Conservation (phyloP, 2,797 vertebrate species). For the Linurgus olivaceus region DNA sequence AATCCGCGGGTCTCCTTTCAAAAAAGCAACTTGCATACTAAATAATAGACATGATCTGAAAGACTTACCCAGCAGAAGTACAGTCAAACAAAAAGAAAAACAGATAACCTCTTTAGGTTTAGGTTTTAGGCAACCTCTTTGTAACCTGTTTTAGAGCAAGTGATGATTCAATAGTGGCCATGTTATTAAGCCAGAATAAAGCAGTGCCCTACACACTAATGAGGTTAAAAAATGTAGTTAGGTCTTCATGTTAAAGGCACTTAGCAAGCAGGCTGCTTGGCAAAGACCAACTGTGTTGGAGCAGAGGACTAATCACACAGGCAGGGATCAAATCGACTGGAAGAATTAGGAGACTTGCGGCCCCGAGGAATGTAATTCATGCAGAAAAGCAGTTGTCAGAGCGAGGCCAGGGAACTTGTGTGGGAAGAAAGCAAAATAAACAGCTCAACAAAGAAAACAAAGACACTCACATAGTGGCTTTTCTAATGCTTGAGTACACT, state of each 20-base stretch:
- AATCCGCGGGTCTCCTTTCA: not conserved
- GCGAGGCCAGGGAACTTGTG: slow-evolving; percentile 70
- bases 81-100: slow-evolving; percentile 3
- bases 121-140: slow-evolving; percentile 1
- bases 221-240: slow-evolving; percentile 71
- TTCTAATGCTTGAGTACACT: slow-evolving; percentile 75
- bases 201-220: slow-evolving; percentile 62
- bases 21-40: not conserved
- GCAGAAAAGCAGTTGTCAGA: slow-evolving; percentile 78
- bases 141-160: slow-evolving; percentile 46
- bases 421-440: slow-evolving; percentile 83
- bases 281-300: slow-evolving; percentile 64
- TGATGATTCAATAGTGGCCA: slow-evolving; percentile 47
- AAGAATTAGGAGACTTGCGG: slow-evolving; percentile 77
- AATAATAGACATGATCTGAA: not conserved
- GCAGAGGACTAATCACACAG: slow-evolving; percentile 74
- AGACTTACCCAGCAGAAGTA: not conserved
- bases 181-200: slow-evolving; percentile 54
- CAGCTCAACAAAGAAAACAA: slow-evolving; percentile 82
- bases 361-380: slow-evolving; percentile 80
- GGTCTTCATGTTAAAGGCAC: slow-evolving; percentile 67
- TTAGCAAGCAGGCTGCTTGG: slow-evolving; percentile 70
- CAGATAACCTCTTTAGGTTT: not conserved
- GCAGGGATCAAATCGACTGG: slow-evolving; percentile 77
- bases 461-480: slow-evolving; percentile 69